phyloP scores from a whole-genome alignment of 2,797 vertebrate species.

The Crenichthys baileyi region DNA sequence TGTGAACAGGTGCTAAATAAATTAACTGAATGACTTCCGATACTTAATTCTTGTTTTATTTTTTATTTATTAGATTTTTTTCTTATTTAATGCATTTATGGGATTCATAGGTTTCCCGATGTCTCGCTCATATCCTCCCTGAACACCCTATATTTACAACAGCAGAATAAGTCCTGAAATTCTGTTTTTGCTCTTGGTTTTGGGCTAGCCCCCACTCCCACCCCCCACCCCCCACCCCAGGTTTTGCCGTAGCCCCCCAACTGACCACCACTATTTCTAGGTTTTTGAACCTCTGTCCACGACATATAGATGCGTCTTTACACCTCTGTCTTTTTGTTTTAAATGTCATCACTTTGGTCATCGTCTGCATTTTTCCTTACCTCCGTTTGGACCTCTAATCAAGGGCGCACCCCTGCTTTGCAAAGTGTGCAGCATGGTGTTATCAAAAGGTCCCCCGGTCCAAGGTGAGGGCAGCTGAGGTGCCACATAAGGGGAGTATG shows the following conservation, averaged over 20 bases:
- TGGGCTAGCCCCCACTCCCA: not conserved
- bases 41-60: too few species aligned
- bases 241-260: too few species aligned
- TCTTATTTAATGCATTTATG: not conserved
- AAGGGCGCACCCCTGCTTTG: slow-evolving; percentile 88
- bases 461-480: slow-evolving; percentile 91
- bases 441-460: slow-evolving; percentile 90
- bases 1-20: not conserved
- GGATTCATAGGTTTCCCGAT: not conserved
- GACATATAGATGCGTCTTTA: too few species aligned
- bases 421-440: slow-evolving; percentile 94
- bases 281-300: too few species aligned
- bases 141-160: too few species aligned
- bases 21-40: not conserved
- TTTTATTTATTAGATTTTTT: too few species aligned
- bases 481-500: slow-evolving; percentile 90
- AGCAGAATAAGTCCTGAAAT: not conserved
- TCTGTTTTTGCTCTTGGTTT: not conserved
- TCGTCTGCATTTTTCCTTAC: slow-evolving; percentile 74
- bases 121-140: not conserved
- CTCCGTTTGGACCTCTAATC: slow-evolving; percentile 90
- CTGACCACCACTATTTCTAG: too few species aligned
- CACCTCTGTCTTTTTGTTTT: too few species aligned
- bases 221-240: too few species aligned
- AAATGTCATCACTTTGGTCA: too few species aligned